Evolutionary conservation across 2,888 invertebrate genomes (phyloP).

Genomic region (Lithophane semibrunnea): DNA sequence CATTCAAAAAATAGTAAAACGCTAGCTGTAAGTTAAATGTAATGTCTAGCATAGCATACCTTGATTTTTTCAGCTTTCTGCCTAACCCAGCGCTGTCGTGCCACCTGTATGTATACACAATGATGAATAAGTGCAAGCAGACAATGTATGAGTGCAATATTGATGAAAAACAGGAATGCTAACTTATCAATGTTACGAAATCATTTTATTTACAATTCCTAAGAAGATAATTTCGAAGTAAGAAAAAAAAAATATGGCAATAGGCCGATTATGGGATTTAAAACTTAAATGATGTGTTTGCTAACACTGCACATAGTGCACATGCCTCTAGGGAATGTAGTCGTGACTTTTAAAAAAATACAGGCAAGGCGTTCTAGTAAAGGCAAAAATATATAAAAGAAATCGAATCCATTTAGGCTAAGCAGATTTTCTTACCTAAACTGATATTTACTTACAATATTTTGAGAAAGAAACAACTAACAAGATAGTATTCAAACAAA

Average conservation of each 20-base stretch:
- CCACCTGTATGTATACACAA: slow-evolving; percentile 78
- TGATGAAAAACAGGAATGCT: not conserved
- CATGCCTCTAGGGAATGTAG: not conserved
- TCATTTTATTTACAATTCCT: not conserved
- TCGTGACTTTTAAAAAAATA: not conserved
- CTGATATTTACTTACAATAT: not conserved
- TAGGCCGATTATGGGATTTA: not conserved
- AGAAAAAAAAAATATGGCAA: not conserved
- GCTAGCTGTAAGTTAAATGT: not conserved
- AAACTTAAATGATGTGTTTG: no score
- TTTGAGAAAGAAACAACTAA: not conserved
- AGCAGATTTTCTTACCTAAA: not conserved
- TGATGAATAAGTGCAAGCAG: slow-evolving; percentile 41
- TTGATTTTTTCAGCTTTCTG: slow-evolving; percentile 96
- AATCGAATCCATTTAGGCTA: not conserved
- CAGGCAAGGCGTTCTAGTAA: not conserved
- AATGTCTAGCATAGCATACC: slow-evolving; percentile 81
- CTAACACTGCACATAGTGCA: not conserved
- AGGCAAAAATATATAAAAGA: not conserved
- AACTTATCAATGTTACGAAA: not conserved
- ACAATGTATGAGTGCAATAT: slow-evolving; percentile 27
- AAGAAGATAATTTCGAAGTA: not conserved
- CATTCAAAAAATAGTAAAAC: not conserved
- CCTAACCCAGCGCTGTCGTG: slow-evolving; percentile 94
- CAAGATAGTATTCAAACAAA: not conserved